Conservation (phyloP, 2,888 invertebrate species). For the Caenorhabditis sp. region DNA sequence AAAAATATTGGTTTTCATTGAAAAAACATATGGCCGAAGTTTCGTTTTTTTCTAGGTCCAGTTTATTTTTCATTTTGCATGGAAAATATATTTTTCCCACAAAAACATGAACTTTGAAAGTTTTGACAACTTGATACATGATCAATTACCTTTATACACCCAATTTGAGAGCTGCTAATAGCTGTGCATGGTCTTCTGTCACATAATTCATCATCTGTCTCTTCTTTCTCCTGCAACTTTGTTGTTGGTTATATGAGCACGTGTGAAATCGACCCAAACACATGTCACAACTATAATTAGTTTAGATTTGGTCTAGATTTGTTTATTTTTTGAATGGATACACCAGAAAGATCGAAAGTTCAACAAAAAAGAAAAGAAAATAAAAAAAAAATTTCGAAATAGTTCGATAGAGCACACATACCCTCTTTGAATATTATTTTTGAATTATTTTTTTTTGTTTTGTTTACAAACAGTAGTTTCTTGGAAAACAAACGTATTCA, state of each 20-base stretch:
- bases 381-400: too few species aligned
- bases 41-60: background rate
- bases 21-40: conserved; percentile 6
- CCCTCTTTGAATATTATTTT: too few species aligned
- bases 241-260: background rate
- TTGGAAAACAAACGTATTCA: background rate
- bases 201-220: background rate
- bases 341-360: too few species aligned
- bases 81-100: background rate
- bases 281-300: background rate
- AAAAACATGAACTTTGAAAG: background rate
- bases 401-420: too few species aligned
- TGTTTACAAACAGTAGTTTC: background rate
- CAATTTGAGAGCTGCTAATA: too few species aligned
- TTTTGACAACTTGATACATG: background rate
- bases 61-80: background rate
- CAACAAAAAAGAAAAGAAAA: too few species aligned
- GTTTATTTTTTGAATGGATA: background rate
- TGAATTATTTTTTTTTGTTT: background rate
- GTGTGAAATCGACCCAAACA: background rate
- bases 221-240: background rate
- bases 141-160: background rate
- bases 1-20: too few species aligned
- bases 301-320: background rate
- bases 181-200: background rate